Evolutionary conservation across 2,113 vertebrate genomes (phyloP), one percentile per base, ranked within the genome.

Genomic region (Prolemur simus): DNA sequence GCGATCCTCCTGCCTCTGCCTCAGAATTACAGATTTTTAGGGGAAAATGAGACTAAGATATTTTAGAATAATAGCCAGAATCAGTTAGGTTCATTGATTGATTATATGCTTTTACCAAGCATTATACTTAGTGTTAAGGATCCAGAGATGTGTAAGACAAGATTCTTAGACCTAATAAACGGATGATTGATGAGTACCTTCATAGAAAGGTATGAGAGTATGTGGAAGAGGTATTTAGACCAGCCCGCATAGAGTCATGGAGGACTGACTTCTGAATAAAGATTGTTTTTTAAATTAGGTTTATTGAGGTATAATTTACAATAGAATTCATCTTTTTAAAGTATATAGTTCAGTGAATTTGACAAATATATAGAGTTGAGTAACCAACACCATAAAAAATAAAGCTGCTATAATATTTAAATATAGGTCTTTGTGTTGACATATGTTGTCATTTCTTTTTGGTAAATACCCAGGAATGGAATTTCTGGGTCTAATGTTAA

Each of bases 401-500:
- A 82, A 69, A 80, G 71, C 34, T 69, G n/a, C 74, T 77, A 9
- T 63, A 45, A 54, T 71, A 69, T 83, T 94, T 77, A 82, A 71
- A 76, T 91, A 25, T 34, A 68, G 14, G 32, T 60, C 49, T 82
- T 87, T 87, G 42, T 71, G 27, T 78, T 87, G 88, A 27, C 11
- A 21, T 25, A 52, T 49, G 56, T 47, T 73, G 60, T 85, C 71
- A 78, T 89, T 93, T 95, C 85, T 91, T 27, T 90, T 91, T 66
- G 80, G 37, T 87, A 87, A 91, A 64, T 91, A 45, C 5, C 2
- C 13, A n/a, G 39, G 32, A 87, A 37, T 68, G 80, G 47, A 71
- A 47, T 66, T 91, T 47, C 73, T 71, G 25, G 21, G n/a, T 73
- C 54, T 84, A 49, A 29, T 42, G 47, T 21, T 80, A 88, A 91